A percentile compares a stretch with the other conserved stretches of the same genome.
phyloP scores from a whole-genome alignment of 2,888 invertebrate species.

The Volucella bombylans region DNA sequence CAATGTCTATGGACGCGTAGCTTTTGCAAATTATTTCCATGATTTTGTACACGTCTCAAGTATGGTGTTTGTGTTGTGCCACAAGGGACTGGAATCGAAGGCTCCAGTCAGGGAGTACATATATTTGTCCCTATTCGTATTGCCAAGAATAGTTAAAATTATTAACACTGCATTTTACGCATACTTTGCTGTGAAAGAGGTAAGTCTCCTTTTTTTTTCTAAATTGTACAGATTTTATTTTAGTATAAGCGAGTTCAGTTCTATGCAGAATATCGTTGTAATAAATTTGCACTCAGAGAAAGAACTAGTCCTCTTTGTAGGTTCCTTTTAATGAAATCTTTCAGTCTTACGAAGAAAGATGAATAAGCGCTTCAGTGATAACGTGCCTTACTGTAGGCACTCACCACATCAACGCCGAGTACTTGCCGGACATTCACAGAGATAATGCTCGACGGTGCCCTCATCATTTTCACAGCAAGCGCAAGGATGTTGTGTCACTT shows the following conservation, averaged over 20 bases:
- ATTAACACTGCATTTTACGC: conserved; percentile 77
- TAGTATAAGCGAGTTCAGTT: background rate
- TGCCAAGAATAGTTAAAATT: conserved; percentile 77
- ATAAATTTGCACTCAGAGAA: no score
- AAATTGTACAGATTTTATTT: background rate
- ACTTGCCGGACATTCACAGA: no score
- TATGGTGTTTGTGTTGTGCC: conserved; percentile 78
- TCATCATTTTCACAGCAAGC: no score
- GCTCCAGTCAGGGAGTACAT: conserved; percentile 74
- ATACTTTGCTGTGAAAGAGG: conserved; percentile 77
- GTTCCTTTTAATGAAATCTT: no score
- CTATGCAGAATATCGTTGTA: no score
- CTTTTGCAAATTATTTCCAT: conserved; percentile 76
- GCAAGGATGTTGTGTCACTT: no score
- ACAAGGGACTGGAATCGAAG: conserved; percentile 75
- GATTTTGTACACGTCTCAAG: conserved; percentile 79
- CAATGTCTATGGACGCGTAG: conserved; percentile 74
- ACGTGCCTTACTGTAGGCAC: no score
- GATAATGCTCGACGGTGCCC: no score
- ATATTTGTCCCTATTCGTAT: conserved; percentile 76
- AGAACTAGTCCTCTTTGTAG: no score
- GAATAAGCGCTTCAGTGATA: no score
- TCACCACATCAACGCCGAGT: no score
- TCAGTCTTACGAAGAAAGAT: no score
- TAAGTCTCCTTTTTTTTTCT: conserved; percentile 57